These are phyloP conservation scores for Thamnophis sirtalis DNA, from an alignment of 2,113 vertebrate genomes.

Conservation along the genomic window DNA sequence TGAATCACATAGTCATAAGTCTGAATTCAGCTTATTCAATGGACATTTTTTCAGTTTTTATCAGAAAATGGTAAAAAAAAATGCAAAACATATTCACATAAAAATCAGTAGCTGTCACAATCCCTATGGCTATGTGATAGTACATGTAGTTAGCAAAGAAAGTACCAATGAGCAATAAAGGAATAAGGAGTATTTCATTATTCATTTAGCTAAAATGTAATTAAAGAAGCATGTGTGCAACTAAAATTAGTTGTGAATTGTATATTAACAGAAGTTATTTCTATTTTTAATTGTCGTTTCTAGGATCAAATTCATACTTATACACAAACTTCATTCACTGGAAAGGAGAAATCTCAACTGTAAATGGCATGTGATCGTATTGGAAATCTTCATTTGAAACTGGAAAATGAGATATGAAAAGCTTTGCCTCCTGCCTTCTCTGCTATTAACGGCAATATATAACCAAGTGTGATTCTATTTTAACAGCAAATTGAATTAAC, in stretches of 20 bases:
- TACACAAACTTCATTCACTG: conserved; percentile 32
- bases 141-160: neutral
- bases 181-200: neutral
- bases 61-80: neutral
- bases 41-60: neutral
- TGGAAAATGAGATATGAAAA: conserved; percentile 15
- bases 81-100: neutral
- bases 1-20: neutral
- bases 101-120: neutral
- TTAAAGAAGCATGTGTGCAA: neutral
- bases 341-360: conserved; percentile 69
- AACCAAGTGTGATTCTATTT: conserved; percentile 25
- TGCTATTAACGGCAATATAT: conserved; percentile 4
- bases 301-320: conserved; percentile 67
- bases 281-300: conserved; percentile 21
- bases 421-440: neutral
- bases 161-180: neutral
- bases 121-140: neutral
- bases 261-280: neutral
- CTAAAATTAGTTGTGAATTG: neutral
- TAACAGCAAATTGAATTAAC: conserved; percentile 17
- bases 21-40: neutral
- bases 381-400: neutral
- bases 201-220: neutral
- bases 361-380: conserved; percentile 18